Base-by-base conservation (phyloP, 2,113 vertebrate genomes). In the Hiodon tergisus region DNA sequence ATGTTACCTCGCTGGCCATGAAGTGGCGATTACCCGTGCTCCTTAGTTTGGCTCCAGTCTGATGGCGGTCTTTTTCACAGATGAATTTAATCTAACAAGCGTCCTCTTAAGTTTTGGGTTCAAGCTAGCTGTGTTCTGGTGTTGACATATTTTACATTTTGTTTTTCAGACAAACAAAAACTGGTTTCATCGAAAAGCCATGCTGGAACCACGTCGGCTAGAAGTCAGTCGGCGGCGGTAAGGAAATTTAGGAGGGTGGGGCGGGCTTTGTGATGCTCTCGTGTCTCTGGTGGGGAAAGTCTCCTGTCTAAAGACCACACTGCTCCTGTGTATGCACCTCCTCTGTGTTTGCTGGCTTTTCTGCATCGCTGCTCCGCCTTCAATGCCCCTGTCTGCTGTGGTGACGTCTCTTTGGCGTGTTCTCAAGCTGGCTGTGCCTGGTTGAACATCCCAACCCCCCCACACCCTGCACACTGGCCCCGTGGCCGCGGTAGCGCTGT, bases 191-290 rank as follows among this genome's bases (percentile, higher is more conserved):
- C 87, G 59, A 96, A 93, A 77, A 90, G 74, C 73, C 76, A 86
- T 13, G 80, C 88, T 5, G 81, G 83, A 4, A 84, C 87, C 13
- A 83, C 91, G 16, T 79, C 86, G 3, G 87, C 93, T 81, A 93
- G 94, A 85, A 94, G 79, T 83, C 94, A 93, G 83, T 88, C 92
- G 14, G 77, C 92, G 83, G 88, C 88, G 90, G 96, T 98, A 97
- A 96, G 88, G 65, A 55, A 60, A 10, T 67, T 48, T 31, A 51
- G 48, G 60, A 17, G 48, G 50, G 46, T 6, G 55, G 55, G 55
- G 48, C 4, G 47, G 7, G 31, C 80, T 86, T 75, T 82, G 80
- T 86, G 84, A 87, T 83, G 83, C 84, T 85, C 85, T 85, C 87
- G 84, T 86, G 79, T 86, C 84, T 86, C 82, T 78, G 60, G 55